Percentiles rank a stretch among this genome's conserved stretches.
phyloP scores from a whole-genome alignment of 2,797 vertebrate species.

The Acanthurus leucopareius region DNA sequence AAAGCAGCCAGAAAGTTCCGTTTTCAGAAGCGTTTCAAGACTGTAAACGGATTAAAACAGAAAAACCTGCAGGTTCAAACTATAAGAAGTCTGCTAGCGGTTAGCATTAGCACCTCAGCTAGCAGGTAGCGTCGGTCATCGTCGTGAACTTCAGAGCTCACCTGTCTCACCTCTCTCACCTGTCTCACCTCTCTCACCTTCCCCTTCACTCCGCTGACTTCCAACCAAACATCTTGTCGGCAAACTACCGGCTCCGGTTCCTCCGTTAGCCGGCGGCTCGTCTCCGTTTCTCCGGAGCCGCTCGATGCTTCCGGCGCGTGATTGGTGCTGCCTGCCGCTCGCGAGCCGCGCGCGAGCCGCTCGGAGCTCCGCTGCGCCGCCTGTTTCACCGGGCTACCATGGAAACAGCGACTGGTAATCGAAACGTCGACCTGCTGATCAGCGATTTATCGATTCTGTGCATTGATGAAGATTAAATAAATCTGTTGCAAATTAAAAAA shows the following conservation, averaged over 20 bases:
- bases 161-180: no score
- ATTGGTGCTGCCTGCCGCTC: constrained; percentile 12
- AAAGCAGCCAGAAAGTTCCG: no score
- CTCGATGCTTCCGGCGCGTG: not conserved
- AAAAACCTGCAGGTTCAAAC: no score
- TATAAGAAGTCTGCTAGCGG: not conserved
- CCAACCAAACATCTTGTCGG: not conserved
- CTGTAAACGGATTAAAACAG: no score
- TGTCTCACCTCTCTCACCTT: no score
- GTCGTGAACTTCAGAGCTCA: no score
- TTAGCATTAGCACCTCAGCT: not conserved
- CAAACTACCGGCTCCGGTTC: not conserved
- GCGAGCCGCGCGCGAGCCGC: not conserved
- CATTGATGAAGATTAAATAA: no score
- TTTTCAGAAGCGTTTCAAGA: no score
- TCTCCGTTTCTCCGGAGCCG: not conserved
- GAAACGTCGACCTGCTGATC: no score
- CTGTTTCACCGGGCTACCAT: not conserved
- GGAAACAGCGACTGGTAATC: no score
- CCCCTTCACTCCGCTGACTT: not conserved
- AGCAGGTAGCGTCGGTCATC: not conserved
- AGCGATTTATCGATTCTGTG: no score
- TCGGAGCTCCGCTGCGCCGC: not conserved
- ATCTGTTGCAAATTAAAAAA: no score
- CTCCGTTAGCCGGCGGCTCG: not conserved